Base-by-base conservation (phyloP, 2,888 invertebrate genomes). In the Plemyria rubiginata region DNA sequence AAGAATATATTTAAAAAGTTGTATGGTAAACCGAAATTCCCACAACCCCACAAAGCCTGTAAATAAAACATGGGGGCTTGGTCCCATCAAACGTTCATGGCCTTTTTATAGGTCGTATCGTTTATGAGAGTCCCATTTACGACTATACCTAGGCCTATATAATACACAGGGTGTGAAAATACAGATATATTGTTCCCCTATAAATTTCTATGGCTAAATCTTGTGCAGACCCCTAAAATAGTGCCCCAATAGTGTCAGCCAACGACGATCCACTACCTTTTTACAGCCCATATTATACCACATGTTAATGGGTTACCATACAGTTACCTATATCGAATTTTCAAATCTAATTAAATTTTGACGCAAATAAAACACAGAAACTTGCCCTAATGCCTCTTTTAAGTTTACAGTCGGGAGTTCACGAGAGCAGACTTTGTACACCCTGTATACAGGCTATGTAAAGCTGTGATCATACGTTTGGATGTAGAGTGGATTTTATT, bases 51-150 rank as follows among this genome's bases (percentile, higher is more conserved):
- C 16, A 15, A 3, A 13, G 29, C 50, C 32, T 50, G 13, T 50
- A 58, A 38, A 49, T 51, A 50, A 41, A 54, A 60, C 55, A 55
- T 48, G 9, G 58, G 53, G 63, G 57, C 40, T 57, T 32, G 58
- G 51, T 32, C 15, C 54, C 66, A 61, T 68, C 63, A 70, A 70
- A 58, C 53, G 60, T 64, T 67, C 68, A 68, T 58, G 32, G 60
- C 22, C 50, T 50, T 68, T 70, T 71, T 71, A 71, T 69, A 62
- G 62, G 51, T 66, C 65, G 62, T 71, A 65, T 60, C 62, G 55
- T 71, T 66, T 68, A 70, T 63, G 48, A 32, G 66, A 64, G 65
- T 54, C 45, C 61, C 63, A 36, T 66, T 66, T 66, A 70, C 60
- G 62, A 28, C 53, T 62, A 60, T 62, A 67, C 62, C 67, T 66